Evolutionary conservation across 2,797 vertebrate species (phyloP).

Genomic region (Rhinoraja longicauda): DNA sequence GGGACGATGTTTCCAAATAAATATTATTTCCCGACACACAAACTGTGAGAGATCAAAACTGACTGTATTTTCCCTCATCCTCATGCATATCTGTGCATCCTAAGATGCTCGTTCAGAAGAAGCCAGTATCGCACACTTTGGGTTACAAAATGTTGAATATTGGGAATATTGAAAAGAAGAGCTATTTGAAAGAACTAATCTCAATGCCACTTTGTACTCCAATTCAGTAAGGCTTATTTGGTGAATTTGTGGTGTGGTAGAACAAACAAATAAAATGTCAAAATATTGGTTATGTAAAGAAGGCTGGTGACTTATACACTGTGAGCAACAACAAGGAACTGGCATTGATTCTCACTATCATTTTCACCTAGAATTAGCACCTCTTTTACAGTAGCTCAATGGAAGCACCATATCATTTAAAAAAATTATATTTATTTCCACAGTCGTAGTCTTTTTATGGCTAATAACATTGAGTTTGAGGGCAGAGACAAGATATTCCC

Average conservation of each 20-base stretch:
- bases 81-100: background rate
- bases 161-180: background rate
- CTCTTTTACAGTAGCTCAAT: background rate
- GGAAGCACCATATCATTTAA: background rate
- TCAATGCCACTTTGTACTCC: background rate
- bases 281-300: background rate
- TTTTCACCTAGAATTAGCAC: background rate
- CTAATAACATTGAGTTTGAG: background rate
- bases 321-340: background rate
- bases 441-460: background rate
- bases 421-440: no score
- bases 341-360: no score
- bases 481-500: background rate
- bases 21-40: background rate
- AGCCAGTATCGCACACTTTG: background rate
- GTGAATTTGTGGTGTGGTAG: background rate
- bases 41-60: background rate
- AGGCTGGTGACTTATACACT: background rate
- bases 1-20: background rate
- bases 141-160: background rate
- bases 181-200: background rate
- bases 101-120: background rate
- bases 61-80: no score
- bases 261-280: background rate
- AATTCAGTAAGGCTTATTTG: background rate